Evolutionary conservation across 2,113 vertebrate species (phyloP).

Genomic region (Xiphias gladius): DNA sequence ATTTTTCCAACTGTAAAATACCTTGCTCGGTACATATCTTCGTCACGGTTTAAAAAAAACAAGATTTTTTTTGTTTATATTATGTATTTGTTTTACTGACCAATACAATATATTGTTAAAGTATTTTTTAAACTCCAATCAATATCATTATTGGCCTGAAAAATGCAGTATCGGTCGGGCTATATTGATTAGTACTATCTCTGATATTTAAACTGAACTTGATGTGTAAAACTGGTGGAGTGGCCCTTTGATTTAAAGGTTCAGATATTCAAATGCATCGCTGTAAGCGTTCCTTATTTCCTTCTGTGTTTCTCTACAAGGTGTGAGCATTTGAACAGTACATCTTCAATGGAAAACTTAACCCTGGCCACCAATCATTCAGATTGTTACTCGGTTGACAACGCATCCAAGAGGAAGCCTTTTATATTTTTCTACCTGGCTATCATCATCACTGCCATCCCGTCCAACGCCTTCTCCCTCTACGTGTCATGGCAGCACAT

Average conservation of each 20-base stretch:
- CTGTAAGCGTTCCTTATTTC: not conserved
- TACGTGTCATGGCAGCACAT: conserved; percentile 88
- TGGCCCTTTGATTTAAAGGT: not conserved
- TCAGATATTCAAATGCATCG: not conserved
- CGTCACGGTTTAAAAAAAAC: no score
- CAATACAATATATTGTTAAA: not conserved
- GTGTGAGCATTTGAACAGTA: not conserved
- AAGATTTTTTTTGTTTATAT: no score
- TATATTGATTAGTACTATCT: not conserved
- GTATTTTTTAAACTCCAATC: not conserved
- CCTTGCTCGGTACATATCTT: no score
- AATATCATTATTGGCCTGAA: no score
- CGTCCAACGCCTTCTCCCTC: conserved; percentile 87
- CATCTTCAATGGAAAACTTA: conserved; percentile 56
- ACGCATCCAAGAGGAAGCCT: not conserved
- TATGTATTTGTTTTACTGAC: not conserved
- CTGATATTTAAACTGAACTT: not conserved
- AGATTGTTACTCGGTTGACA: conserved; percentile 70
- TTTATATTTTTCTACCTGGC: conserved; percentile 86
- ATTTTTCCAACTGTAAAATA: no score
- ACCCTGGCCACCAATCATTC: conserved; percentile 64
- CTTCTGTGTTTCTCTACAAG: conserved; percentile 34
- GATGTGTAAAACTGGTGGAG: not conserved
- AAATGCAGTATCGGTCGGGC: not conserved
- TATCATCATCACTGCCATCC: conserved; percentile 86